Conservation (phyloP, 2,113 vertebrate genomes). For the Eudorcas thomsonii region DNA sequence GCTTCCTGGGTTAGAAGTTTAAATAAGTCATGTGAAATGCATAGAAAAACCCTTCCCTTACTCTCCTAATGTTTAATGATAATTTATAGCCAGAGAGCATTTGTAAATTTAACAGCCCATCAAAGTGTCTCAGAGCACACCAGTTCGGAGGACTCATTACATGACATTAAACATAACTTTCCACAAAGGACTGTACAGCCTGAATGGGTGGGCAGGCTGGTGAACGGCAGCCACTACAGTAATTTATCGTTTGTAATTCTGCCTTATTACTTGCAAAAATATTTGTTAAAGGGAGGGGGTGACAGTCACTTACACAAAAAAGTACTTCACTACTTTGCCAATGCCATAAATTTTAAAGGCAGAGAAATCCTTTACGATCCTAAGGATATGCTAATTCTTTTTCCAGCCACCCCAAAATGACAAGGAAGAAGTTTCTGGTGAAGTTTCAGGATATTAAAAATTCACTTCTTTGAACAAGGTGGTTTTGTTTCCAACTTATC, state of each 20-base stretch:
- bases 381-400: slow-evolving; percentile 70
- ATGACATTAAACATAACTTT: slow-evolving; percentile 79
- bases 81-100: slow-evolving; percentile 76
- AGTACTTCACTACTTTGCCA: slow-evolving; percentile 11
- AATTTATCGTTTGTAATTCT: slow-evolving; percentile 78
- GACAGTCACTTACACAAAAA: slow-evolving; percentile 59
- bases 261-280: slow-evolving; percentile 76
- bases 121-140: slow-evolving; percentile 75
- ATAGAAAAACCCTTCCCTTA: slow-evolving; percentile 44
- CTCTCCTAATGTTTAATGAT: slow-evolving; percentile 62
- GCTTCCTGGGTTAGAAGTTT: slow-evolving; percentile 36
- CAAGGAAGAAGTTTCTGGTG: background rate
- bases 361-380: slow-evolving; percentile 71
- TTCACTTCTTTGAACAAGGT: background rate
- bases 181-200: slow-evolving; percentile 57
- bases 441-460: slow-evolving; percentile 1
- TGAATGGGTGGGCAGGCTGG: slow-evolving; percentile 60
- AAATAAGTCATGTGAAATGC: slow-evolving; percentile 69
- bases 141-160: slow-evolving; percentile 75
- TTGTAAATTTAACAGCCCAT: slow-evolving; percentile 81
- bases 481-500: background rate
- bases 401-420: slow-evolving; percentile 23
- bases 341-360: slow-evolving; percentile 64
- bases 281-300: background rate
- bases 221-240: slow-evolving; percentile 55